Percentiles rank a stretch among this genome's conserved stretches.
Evolutionary conservation across 2,113 vertebrate genomes (phyloP).

Genomic region (Potamarius usumacintae): DNA sequence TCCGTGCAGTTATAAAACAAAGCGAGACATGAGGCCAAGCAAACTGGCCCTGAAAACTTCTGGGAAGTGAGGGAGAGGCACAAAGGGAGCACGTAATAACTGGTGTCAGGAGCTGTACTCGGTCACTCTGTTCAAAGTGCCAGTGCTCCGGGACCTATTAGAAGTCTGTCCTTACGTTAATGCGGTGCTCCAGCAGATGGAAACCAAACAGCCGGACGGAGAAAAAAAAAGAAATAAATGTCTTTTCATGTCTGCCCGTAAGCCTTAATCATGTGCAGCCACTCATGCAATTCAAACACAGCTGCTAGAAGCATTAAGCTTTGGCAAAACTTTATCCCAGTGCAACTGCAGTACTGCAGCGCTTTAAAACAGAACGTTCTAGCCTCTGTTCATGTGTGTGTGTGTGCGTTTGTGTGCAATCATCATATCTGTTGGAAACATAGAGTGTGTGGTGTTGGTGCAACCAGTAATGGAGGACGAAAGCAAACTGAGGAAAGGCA

Average conservation of each 20-base stretch:
- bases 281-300: slow-evolving; percentile 32
- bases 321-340: slow-evolving; percentile 9
- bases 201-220: slow-evolving; percentile 37
- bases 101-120: slow-evolving; percentile 9
- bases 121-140: slow-evolving; percentile 29
- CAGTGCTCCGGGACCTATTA: slow-evolving; percentile 30
- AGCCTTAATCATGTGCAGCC: slow-evolving; percentile 45
- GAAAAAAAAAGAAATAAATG: not conserved
- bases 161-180: slow-evolving; percentile 35
- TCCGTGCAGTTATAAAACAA: slow-evolving; percentile 33
- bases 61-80: slow-evolving; percentile 34
- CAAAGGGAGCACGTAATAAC: slow-evolving; percentile 27
- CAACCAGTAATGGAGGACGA: slow-evolving; percentile 35
- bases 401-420: slow-evolving; percentile 25
- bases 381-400: slow-evolving; percentile 14
- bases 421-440: slow-evolving; percentile 43
- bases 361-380: slow-evolving; percentile 27
- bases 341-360: not conserved
- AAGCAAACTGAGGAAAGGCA: slow-evolving; percentile 44
- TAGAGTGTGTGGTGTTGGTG: slow-evolving; percentile 39
- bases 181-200: slow-evolving; percentile 30
- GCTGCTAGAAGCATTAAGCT: slow-evolving; percentile 48
- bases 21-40: slow-evolving; percentile 1
- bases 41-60: slow-evolving; percentile 28
- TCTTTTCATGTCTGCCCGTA: slow-evolving; percentile 45